phyloP scores from a whole-genome alignment of 1,140 invertebrate species.

The Drosophila takahashii region DNA sequence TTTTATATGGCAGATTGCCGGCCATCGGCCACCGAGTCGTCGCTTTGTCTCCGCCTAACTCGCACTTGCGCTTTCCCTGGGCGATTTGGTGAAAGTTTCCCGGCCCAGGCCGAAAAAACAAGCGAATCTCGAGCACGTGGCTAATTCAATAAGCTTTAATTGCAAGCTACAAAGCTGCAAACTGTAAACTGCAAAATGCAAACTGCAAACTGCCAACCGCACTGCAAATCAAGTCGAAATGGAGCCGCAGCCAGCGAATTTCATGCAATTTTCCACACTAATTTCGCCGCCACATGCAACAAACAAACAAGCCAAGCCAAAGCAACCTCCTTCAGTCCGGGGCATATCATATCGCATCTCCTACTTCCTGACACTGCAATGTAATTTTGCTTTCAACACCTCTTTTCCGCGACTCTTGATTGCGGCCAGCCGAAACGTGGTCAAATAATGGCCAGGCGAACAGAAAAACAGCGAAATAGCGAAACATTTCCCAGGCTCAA shows the following conservation, averaged over 20 bases:
- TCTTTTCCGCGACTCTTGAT: constrained; percentile 59
- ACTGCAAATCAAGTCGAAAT: constrained; percentile 57
- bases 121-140: constrained; percentile 68
- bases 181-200: background rate
- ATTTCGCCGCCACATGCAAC: constrained; percentile 76
- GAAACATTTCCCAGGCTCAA: constrained; percentile 74
- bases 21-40: constrained; percentile 36
- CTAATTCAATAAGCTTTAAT: constrained; percentile 81
- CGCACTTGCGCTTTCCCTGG: constrained; percentile 30
- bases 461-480: constrained; percentile 18
- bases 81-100: constrained; percentile 54
- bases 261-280: constrained; percentile 71
- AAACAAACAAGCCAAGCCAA: too few relatives aligned
- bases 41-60: constrained; percentile 30
- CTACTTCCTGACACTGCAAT: constrained; percentile 78
- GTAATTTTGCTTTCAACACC: constrained; percentile 83
- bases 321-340: background rate
- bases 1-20: constrained; percentile 3
- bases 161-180: constrained; percentile 22
- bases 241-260: constrained; percentile 57
- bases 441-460: constrained; percentile 66
- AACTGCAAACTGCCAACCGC: constrained; percentile 38
- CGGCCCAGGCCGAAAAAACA: constrained; percentile 25
- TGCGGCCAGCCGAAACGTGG: constrained; percentile 55
- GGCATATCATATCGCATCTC: constrained; percentile 76